Percentiles rank a stretch among this genome's conserved stretches.
phyloP scores from a whole-genome alignment of 2,888 invertebrate genomes.

The Conistra vaccinii region DNA sequence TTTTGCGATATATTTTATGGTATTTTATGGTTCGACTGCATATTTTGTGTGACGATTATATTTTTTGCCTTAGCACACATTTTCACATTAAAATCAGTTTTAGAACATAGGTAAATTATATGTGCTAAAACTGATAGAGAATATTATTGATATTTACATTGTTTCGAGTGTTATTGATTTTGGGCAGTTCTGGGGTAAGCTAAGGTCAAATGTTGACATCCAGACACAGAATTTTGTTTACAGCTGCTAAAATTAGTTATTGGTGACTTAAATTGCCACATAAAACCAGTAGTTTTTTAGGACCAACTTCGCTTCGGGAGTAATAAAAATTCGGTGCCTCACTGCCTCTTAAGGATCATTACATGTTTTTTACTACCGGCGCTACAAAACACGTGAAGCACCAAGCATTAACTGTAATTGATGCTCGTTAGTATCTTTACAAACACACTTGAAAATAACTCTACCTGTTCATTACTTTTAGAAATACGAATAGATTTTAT shows the following conservation, averaged over 20 bases:
- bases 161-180: neutral
- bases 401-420: constrained; percentile 33
- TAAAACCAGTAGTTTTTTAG: constrained; percentile 8
- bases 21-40: constrained; percentile 29
- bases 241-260: neutral
- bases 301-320: neutral
- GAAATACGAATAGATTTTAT: constrained; percentile 1
- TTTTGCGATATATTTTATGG: constrained; percentile 40
- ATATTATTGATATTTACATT: neutral
- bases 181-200: neutral
- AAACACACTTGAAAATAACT: constrained; percentile 19
- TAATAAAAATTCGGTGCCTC: constrained; percentile 23
- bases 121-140: neutral
- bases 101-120: neutral
- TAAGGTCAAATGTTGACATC: neutral
- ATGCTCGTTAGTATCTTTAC: constrained; percentile 21
- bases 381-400: constrained; percentile 35
- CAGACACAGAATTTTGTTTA: neutral
- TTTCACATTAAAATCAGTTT: constrained; percentile 3
- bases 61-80: neutral
- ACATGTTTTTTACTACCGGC: constrained; percentile 41
- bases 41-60: constrained; percentile 20
- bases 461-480: constrained; percentile 6
- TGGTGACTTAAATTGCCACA: neutral
- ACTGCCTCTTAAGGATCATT: constrained; percentile 15